Evolutionary conservation across 2,888 invertebrate genomes (phyloP).

Genomic region (Myathropa florea): DNA sequence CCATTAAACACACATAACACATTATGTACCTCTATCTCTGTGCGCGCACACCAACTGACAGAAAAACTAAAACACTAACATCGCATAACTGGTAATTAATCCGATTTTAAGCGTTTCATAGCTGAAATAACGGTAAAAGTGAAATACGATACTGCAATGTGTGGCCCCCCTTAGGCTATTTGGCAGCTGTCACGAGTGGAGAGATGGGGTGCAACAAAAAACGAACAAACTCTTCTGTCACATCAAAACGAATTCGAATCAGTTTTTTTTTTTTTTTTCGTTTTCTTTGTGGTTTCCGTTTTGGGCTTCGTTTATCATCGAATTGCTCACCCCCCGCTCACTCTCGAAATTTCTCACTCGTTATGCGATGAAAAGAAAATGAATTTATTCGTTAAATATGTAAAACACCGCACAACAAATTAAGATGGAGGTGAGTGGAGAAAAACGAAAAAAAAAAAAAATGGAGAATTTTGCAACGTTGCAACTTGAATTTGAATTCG

Average conservation of each 20-base stretch:
- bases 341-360: not conserved
- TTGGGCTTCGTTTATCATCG: not conserved
- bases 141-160: not conserved
- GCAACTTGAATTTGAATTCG: not conserved
- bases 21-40: not conserved
- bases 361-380: not conserved
- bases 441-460: not conserved
- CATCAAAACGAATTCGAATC: not conserved
- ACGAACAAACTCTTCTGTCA: not conserved
- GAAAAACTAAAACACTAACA: not conserved
- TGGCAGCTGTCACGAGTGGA: not conserved
- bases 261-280: not conserved
- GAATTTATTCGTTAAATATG: not conserved
- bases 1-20: not conserved
- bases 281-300: not conserved
- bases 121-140: not conserved
- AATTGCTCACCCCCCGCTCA: not conserved
- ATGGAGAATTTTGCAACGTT: not conserved
- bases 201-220: not conserved
- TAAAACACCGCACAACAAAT: not conserved
- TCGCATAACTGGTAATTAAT: slow-evolving; percentile 1
- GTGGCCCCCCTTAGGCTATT: slow-evolving; percentile 5
- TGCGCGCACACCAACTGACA: not conserved
- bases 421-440: not conserved
- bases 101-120: not conserved